Evolutionary conservation across 2,888 invertebrate genomes (phyloP), one percentile per base, ranked within the genome.

Genomic region (Tineola bisselliella): DNA sequence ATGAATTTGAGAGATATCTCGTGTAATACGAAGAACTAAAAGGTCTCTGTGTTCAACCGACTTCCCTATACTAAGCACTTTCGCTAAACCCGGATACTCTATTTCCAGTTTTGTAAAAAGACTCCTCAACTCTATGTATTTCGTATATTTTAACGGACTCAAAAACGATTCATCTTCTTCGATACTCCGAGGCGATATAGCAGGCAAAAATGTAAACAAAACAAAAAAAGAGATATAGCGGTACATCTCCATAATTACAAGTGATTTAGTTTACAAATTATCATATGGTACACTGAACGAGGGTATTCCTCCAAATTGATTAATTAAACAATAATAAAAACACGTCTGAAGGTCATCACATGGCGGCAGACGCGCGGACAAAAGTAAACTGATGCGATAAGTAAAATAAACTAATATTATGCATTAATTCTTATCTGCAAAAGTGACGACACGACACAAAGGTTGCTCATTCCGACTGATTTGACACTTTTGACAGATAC

Each of bases 21-120:
- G 89, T 60, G 93, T 91, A 63, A 94, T 93, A 79, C 97, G 93
- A 61, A 97, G 71, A 6, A 92, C 95, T 87, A 94, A 90, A 62
- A 99, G 80, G 64, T 94, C 92, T 12, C 95, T 88, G 33, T 92
- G 92, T 77, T 94, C 89, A 0, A 94, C 92, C 0, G 96, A 95
- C 71, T 93, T 91, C 0, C 99, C 99, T 58, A 97, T 91, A 6
- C 90, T 90, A 69, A 92, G 91, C 1, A 93, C 83, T 67, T 90
- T 91, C 0, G 91, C 92, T 60, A 94, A 77, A 63, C 90, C 82
- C 38, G 95, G 93, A 78, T 92, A 93, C 0, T 88, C 84, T 44
- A 84, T 74, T 65, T 89, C 89, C 31, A 95, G 79, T 44, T 90
- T 81, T 44, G 88, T 79, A 59, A 93, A 90, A 60, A 93, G 75